Conservation (phyloP, 2,888 invertebrate species). For the Chloroclystis v-ata region DNA sequence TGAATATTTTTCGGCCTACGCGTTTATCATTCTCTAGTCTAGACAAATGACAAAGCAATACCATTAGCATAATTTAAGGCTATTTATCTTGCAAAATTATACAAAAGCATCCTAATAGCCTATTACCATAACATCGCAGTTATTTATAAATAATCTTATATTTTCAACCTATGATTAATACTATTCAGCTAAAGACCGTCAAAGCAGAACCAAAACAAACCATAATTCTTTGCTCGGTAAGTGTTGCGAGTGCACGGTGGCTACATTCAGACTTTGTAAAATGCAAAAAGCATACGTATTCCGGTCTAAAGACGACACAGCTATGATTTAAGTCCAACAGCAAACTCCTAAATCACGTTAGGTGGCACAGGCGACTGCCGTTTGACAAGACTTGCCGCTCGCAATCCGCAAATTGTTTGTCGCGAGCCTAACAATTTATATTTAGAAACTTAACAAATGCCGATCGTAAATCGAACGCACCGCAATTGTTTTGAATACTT, state of each 20-base stretch:
- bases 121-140: not conserved
- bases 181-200: constrained; percentile 37
- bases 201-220: constrained; percentile 54
- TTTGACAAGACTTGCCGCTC: constrained; percentile 62
- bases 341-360: constrained; percentile 69
- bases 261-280: constrained; percentile 46
- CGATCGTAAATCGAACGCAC: constrained; percentile 69
- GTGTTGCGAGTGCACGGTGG: constrained; percentile 44
- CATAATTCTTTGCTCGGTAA: constrained; percentile 48
- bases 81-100: constrained; percentile 24
- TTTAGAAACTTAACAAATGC: constrained; percentile 69
- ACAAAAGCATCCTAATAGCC: not conserved
- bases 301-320: constrained; percentile 55
- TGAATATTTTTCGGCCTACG: constrained; percentile 24
- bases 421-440: constrained; percentile 73
- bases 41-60: constrained; percentile 30
- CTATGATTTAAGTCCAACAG: constrained; percentile 66
- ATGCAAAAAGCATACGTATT: constrained; percentile 58
- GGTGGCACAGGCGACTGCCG: constrained; percentile 59
- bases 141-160: constrained; percentile 11
- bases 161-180: constrained; percentile 35
- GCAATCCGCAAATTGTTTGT: constrained; percentile 75
- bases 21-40: constrained; percentile 29
- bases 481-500: constrained; percentile 69
- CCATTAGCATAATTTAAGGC: constrained; percentile 28